These are phyloP conservation scores for Gnatocerus cornutus DNA, from an alignment of 2,888 invertebrate species.

Conservation along the genomic window DNA sequence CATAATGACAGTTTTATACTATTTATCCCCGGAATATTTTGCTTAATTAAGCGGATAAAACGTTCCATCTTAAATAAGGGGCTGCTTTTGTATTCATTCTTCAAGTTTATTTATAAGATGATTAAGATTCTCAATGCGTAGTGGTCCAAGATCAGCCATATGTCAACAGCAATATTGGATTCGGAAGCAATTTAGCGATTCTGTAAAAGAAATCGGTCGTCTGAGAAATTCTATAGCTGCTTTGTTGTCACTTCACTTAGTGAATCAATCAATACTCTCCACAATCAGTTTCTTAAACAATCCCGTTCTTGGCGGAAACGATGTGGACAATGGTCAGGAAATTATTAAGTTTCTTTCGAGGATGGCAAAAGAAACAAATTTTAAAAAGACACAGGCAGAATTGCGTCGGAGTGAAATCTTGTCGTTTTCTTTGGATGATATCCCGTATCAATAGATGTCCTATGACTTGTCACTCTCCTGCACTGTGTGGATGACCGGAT, in stretches of 20 bases:
- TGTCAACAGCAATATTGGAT: slow-evolving; percentile 63
- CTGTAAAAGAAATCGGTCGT: slow-evolving; percentile 60
- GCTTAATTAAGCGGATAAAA: neutral
- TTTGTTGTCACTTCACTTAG: slow-evolving; percentile 63
- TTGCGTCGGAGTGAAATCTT: slow-evolving; percentile 5
- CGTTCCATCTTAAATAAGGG: neutral
- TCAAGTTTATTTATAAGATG: slow-evolving; percentile 48
- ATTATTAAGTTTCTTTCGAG: slow-evolving; percentile 44
- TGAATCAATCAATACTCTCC: slow-evolving; percentile 58
- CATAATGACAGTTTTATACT: slow-evolving; percentile 45
- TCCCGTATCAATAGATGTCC: slow-evolving; percentile 41
- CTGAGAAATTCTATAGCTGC: slow-evolving; percentile 60
- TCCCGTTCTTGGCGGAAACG: slow-evolving; percentile 54
- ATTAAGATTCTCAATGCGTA: slow-evolving; percentile 55
- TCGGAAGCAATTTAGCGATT: slow-evolving; percentile 61
- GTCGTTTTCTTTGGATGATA: slow-evolving; percentile 37
- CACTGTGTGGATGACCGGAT: slow-evolving; percentile 31
- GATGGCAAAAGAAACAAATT: slow-evolving; percentile 29
- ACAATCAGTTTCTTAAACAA: slow-evolving; percentile 57
- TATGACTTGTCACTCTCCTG: slow-evolving; percentile 44
- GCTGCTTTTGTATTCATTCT: slow-evolving; percentile 21
- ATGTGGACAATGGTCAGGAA: slow-evolving; percentile 41
- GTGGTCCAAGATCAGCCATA: slow-evolving; percentile 57
- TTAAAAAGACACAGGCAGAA: slow-evolving; percentile 6
- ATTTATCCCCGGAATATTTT: neutral